These are phyloP conservation scores for Pygoscelis adeliae DNA, from an alignment of 2,113 vertebrate genomes.

Conservation along the genomic window DNA sequence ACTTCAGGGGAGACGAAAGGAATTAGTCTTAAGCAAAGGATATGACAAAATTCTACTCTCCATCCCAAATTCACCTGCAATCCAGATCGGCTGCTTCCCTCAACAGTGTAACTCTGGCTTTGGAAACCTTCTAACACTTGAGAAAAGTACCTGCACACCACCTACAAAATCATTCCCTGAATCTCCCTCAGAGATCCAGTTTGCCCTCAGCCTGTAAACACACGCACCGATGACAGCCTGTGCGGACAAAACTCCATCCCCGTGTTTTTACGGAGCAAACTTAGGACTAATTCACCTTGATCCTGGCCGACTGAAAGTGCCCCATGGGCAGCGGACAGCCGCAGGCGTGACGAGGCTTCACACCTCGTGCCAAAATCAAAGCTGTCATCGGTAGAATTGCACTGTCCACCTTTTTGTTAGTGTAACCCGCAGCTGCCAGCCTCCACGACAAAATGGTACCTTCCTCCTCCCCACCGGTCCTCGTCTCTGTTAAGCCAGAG, in stretches of 20 bases:
- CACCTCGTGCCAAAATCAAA: neutral
- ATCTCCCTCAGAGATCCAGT: neutral
- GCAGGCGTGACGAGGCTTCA: neutral
- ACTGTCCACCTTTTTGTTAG: neutral
- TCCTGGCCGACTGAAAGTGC: neutral
- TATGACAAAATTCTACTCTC: neutral
- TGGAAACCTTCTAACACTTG: neutral
- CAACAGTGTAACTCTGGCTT: neutral
- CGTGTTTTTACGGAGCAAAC: neutral
- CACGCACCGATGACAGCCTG: accelerated
- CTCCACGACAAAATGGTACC: neutral
- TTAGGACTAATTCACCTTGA: too few species aligned
- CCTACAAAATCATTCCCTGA: neutral
- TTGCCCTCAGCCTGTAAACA: neutral
- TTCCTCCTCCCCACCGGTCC: neutral
- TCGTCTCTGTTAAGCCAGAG: neutral
- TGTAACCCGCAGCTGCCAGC: neutral
- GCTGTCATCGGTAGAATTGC: neutral
- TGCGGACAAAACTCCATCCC: neutral
- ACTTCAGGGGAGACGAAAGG: neutral
- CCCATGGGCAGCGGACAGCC: neutral
- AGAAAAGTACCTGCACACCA: neutral
- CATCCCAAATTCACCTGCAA: neutral
- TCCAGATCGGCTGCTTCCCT: neutral
- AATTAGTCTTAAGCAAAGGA: neutral